Evolutionary conservation across 2,113 vertebrate species (phyloP).

Genomic region (Acanthisitta chloris): DNA sequence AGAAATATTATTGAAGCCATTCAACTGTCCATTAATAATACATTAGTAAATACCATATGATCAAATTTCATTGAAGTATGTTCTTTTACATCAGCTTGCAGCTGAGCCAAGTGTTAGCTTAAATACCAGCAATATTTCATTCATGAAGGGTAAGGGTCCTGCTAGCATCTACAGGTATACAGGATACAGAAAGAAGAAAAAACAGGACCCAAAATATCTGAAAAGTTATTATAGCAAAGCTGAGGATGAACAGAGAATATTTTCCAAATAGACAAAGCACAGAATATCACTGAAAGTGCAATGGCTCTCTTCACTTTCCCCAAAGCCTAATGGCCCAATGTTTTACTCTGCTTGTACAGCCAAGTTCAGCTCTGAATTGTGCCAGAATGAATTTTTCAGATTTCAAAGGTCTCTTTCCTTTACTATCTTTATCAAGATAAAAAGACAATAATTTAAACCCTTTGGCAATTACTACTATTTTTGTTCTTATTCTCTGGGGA

Average conservation of each 20-base stretch:
- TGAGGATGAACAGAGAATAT: background rate
- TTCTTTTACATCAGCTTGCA: background rate
- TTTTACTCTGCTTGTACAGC: background rate
- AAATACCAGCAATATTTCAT: constrained; percentile 23
- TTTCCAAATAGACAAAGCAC: background rate
- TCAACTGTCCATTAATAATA: constrained; percentile 23
- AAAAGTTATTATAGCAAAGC: background rate
- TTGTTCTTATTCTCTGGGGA: background rate
- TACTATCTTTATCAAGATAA: background rate
- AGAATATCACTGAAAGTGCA: background rate
- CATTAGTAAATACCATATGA: constrained; percentile 41
- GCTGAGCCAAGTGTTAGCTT: background rate
- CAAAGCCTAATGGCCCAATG: background rate
- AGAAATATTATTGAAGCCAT: constrained; percentile 7
- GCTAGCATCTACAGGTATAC: background rate
- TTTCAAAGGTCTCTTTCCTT: background rate
- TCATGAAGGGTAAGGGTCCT: background rate
- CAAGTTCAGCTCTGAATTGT: background rate
- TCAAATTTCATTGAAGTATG: background rate
- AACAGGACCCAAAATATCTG: background rate
- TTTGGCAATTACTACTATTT: background rate
- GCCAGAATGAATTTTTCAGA: background rate
- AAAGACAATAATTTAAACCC: background rate
- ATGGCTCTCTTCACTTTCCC: background rate
- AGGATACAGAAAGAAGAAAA: background rate